Conservation (phyloP, 2,113 vertebrate species). For the Myocastor coypus region DNA sequence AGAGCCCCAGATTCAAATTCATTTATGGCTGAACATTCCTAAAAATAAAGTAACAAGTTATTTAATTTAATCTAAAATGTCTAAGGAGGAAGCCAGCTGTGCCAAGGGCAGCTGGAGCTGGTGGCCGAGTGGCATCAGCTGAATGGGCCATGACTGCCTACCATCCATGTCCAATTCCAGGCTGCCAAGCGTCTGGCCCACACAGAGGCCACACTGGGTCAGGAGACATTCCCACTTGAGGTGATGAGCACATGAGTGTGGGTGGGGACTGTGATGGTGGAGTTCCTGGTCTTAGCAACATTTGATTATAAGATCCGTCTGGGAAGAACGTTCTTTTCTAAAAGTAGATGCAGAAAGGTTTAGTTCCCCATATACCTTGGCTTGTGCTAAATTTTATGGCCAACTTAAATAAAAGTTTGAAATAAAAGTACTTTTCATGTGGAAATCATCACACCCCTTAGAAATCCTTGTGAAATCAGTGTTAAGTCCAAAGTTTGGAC, state of each 20-base stretch:
- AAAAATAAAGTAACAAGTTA: background rate
- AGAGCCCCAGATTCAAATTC: too few species aligned
- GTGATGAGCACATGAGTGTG: accelerated
- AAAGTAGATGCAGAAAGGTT: background rate
- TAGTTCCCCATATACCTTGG: too few species aligned
- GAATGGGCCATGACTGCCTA: accelerated
- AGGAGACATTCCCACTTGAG: accelerated
- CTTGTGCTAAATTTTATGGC: background rate
- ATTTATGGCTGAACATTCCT: background rate
- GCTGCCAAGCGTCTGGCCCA: background rate
- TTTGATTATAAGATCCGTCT: accelerated
- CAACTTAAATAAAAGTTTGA: background rate
- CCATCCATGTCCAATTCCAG: background rate
- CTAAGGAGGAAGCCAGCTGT: background rate
- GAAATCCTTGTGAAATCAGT: background rate
- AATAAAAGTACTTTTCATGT: background rate
- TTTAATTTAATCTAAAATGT: background rate
- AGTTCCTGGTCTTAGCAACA: too few species aligned
- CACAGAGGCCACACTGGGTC: accelerated
- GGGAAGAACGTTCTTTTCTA: background rate
- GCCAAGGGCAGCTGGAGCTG: background rate
- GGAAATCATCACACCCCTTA: accelerated
- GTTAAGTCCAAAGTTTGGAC: accelerated
- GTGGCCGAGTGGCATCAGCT: background rate
- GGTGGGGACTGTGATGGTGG: accelerated